Percentiles rank a stretch among this genome's conserved stretches.
Conservation (phyloP, 2,888 invertebrate species). For the Tanypteryx hageni region DNA sequence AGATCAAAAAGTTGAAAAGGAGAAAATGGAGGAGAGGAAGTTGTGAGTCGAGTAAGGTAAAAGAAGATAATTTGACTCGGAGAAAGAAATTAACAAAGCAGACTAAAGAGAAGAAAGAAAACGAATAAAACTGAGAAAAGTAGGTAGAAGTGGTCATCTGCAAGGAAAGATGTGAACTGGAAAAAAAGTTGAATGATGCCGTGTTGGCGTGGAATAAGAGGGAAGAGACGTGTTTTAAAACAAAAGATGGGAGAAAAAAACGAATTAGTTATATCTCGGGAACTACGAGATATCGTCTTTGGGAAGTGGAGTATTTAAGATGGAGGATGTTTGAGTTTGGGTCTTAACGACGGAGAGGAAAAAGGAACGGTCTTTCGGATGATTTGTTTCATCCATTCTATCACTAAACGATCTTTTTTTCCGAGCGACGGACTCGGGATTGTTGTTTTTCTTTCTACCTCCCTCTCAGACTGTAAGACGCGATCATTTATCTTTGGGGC, state of each 20-base stretch:
- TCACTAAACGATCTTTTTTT: conserved; percentile 61
- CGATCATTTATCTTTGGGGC: conserved; percentile 31
- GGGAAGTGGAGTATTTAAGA: conserved; percentile 36
- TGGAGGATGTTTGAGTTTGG: not conserved
- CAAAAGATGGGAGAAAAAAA: conserved; percentile 11
- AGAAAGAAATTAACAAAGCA: not conserved
- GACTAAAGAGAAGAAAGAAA: not conserved
- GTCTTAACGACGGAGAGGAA: not conserved
- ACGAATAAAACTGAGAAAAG: not conserved
- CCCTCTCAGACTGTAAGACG: conserved; percentile 16
- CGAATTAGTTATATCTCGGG: conserved; percentile 4
- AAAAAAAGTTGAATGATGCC: not conserved
- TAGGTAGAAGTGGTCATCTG: no score
- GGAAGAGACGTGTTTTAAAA: not conserved
- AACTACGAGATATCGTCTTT: no score
- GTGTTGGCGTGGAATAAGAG: not conserved
- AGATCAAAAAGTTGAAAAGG: no score
- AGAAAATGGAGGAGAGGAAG: no score
- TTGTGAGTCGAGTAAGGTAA: no score
- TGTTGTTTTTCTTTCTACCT: conserved; percentile 36
- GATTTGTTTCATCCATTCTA: conserved; percentile 46
- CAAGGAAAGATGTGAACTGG: not conserved
- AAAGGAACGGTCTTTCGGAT: conserved; percentile 18
- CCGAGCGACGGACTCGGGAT: conserved; percentile 8
- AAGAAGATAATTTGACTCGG: no score